These are phyloP conservation scores for Aricia artaxerxes DNA, from an alignment of 2,888 invertebrate species.

Conservation along the genomic window DNA sequence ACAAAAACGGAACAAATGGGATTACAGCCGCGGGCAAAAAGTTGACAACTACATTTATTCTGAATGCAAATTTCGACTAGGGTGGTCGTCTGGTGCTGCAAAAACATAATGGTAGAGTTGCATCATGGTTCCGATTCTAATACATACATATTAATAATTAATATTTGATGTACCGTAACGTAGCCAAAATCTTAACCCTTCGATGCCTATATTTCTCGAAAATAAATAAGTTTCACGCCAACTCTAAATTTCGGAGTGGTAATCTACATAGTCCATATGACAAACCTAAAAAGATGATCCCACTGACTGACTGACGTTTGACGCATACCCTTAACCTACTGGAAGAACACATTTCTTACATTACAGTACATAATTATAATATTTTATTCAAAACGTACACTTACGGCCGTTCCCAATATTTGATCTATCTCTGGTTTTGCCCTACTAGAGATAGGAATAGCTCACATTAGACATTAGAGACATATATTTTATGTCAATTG, in stretches of 20 bases:
- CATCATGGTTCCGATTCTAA: neutral
- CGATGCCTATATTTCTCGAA: neutral
- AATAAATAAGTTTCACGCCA: neutral
- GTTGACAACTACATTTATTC: conserved; percentile 46
- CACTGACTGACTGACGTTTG: too few species aligned
- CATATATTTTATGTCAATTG: too few species aligned
- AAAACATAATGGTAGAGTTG: neutral
- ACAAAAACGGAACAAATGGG: conserved; percentile 39
- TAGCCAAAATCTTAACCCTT: neutral
- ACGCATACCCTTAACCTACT: too few species aligned
- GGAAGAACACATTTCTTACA: too few species aligned
- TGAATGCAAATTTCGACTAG: conserved; percentile 51
- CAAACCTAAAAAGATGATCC: too few species aligned
- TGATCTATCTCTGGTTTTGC: too few species aligned
- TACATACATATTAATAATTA: neutral
- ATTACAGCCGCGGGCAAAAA: conserved; percentile 44
- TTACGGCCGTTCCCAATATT: too few species aligned
- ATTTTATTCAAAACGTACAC: too few species aligned
- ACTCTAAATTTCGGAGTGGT: neutral
- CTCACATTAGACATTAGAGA: too few species aligned
- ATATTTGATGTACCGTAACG: neutral
- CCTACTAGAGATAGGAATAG: too few species aligned
- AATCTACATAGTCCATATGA: too few species aligned
- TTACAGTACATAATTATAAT: too few species aligned
- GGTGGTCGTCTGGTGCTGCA: conserved; percentile 45